These are phyloP conservation scores for Vanessa cardui DNA, from an alignment of 2,888 invertebrate genomes.

Conservation along the genomic window DNA sequence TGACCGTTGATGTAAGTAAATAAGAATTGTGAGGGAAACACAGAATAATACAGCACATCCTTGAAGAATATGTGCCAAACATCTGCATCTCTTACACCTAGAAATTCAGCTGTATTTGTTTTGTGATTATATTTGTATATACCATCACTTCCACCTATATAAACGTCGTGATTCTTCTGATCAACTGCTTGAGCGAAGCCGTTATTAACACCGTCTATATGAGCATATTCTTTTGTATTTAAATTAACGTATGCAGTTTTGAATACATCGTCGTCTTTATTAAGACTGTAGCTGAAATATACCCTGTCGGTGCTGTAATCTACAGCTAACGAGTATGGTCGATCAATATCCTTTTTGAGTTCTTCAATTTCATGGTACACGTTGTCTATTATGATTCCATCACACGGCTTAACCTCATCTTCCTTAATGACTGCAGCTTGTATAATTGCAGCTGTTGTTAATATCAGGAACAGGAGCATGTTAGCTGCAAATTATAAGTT, in stretches of 20 bases:
- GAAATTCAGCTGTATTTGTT: conserved; percentile 53
- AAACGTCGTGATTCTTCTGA: conserved; percentile 55
- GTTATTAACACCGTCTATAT: conserved; percentile 55
- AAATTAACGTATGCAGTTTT: conserved; percentile 60
- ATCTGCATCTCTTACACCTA: conserved; percentile 52
- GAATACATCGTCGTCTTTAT: conserved; percentile 52
- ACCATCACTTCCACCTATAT: conserved; percentile 65
- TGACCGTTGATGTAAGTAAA: conserved; percentile 55
- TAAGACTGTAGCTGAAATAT: conserved; percentile 64
- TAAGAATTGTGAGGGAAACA: conserved; percentile 62
- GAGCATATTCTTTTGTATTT: conserved; percentile 57
- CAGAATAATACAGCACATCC: conserved; percentile 59
- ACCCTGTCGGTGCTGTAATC: conserved; percentile 60
- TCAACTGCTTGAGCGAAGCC: conserved; percentile 69
- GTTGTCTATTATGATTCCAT: conserved; percentile 52
- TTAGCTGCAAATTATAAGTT: conserved; percentile 11
- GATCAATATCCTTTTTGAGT: conserved; percentile 54
- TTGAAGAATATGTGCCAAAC: conserved; percentile 68
- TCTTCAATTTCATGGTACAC: conserved; percentile 56
- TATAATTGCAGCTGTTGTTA: conserved; percentile 17
- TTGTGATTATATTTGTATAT: conserved; percentile 63
- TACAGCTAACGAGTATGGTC: conserved; percentile 60
- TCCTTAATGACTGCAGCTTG: conserved; percentile 27
- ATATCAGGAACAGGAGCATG: conserved; percentile 20
- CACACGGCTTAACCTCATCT: conserved; percentile 47